These are phyloP conservation scores for Chondrosia reniformis DNA, from an alignment of 37 sponge, comb jelly and placozoan genomes.

Conservation along the genomic window DNA sequence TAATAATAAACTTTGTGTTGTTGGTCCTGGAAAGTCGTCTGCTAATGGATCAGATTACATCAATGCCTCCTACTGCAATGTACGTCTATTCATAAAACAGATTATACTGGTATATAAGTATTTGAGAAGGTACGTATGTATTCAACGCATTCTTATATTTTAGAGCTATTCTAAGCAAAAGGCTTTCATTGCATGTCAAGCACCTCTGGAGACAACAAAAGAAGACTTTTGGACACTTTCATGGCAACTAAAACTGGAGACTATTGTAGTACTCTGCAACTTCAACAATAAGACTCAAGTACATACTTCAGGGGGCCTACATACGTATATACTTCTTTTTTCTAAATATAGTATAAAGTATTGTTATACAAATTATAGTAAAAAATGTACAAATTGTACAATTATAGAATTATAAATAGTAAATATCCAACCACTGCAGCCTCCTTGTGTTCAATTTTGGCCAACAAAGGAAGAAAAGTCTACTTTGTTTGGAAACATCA, in stretches of 20 bases:
- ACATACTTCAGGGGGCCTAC: not conserved
- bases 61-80: not conserved
- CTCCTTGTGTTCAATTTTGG: not conserved
- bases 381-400: no score
- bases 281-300: not conserved
- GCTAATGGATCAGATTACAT: not conserved
- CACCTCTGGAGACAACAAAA: not conserved
- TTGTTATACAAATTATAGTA: no score
- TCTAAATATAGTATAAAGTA: no score
- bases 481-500: not conserved
- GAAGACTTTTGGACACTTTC: not conserved
- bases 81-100: not conserved
- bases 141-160: not conserved
- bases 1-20: not conserved
- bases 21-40: not conserved
- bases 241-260: not conserved
- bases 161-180: not conserved
- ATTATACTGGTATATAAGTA: not conserved
- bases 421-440: not conserved
- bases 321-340: no score
- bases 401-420: no score
- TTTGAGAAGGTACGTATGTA: not conserved
- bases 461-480: not conserved
- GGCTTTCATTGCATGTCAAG: not conserved
- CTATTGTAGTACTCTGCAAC: slow-evolving; percentile 1